A percentile compares a stretch with the other conserved stretches of the same genome.
Evolutionary conservation across 1,140 invertebrate species (phyloP).

Genomic region (Arion vulgaris): DNA sequence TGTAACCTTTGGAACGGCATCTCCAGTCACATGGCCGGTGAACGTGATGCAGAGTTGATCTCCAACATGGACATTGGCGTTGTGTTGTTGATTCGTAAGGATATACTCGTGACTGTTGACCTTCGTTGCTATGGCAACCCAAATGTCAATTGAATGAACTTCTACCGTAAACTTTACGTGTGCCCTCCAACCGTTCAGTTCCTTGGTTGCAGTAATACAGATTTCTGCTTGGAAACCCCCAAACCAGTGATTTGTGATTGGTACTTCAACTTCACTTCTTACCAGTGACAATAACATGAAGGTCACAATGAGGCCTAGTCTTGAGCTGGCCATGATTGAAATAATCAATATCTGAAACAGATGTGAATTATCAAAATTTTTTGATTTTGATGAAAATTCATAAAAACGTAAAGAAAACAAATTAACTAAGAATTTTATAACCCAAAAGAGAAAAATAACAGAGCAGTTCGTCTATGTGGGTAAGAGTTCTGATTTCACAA

Average conservation of each 20-base stretch:
- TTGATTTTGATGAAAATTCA: too few relatives aligned
- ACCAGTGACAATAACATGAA: neutral
- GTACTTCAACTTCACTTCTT: conserved; percentile 7
- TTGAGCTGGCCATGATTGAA: too few relatives aligned
- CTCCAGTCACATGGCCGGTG: conserved; percentile 13
- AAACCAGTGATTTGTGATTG: conserved; percentile 42
- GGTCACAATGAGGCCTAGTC: neutral
- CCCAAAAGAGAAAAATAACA: too few relatives aligned
- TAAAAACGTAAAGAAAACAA: too few relatives aligned
- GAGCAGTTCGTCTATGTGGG: too few relatives aligned
- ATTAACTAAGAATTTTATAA: too few relatives aligned
- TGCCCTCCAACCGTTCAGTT: conserved; percentile 47
- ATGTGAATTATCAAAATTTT: too few relatives aligned
- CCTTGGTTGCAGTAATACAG: conserved; percentile 36
- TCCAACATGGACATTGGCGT: conserved; percentile 14
- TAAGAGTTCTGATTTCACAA: too few relatives aligned
- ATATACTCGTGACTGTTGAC: conserved; percentile 26
- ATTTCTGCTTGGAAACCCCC: conserved; percentile 47
- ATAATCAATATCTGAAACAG: too few relatives aligned
- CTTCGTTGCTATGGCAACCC: conserved; percentile 12
- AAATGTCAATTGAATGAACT: conserved; percentile 39
- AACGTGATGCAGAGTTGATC: conserved; percentile 22
- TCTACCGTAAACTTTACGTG: conserved; percentile 42
- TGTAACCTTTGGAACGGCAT: conserved; percentile 18
- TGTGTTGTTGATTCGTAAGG: conserved; percentile 13